Evolutionary conservation across 1,140 invertebrate genomes (phyloP).

Genomic region (Cydia splendana): DNA sequence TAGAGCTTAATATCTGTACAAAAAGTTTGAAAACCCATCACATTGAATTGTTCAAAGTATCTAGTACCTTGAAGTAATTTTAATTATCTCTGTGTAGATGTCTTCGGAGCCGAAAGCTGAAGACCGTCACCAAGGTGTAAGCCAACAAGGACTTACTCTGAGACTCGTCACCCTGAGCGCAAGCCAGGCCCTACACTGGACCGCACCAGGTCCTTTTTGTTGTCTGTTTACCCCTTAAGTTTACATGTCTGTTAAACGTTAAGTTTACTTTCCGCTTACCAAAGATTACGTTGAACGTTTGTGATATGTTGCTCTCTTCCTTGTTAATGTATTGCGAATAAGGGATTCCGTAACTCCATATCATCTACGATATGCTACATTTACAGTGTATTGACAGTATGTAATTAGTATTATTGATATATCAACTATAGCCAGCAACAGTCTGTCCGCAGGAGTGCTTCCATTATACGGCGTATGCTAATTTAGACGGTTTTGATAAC

Average conservation of each 20-base stretch:
- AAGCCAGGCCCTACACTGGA: conserved; percentile 20
- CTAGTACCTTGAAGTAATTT: not conserved
- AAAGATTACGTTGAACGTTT: conserved; percentile 28
- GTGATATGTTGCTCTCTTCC: conserved; percentile 26
- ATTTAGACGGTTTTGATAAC: conserved; percentile 69
- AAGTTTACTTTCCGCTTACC: conserved; percentile 29
- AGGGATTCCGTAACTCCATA: conserved; percentile 28
- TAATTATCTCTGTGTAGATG: conserved; percentile 50
- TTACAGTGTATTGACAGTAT: conserved; percentile 24
- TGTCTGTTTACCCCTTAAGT: conserved; percentile 16
- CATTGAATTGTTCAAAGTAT: no score
- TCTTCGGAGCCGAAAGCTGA: conserved; percentile 65
- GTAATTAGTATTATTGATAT: conserved; percentile 34
- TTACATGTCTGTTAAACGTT: conserved; percentile 23
- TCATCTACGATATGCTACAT: conserved; percentile 22
- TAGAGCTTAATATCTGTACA: no score
- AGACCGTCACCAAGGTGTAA: conserved; percentile 72
- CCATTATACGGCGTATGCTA: conserved; percentile 73
- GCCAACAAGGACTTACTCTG: conserved; percentile 31
- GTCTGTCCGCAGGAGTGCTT: conserved; percentile 78
- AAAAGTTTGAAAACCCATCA: no score
- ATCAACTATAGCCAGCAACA: conserved; percentile 62
- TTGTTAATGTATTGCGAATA: conserved; percentile 18
- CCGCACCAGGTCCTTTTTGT: not conserved
- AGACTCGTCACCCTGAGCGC: conserved; percentile 34